Conservation (phyloP, 2,888 invertebrate genomes). For the Pseudoips prasinana region DNA sequence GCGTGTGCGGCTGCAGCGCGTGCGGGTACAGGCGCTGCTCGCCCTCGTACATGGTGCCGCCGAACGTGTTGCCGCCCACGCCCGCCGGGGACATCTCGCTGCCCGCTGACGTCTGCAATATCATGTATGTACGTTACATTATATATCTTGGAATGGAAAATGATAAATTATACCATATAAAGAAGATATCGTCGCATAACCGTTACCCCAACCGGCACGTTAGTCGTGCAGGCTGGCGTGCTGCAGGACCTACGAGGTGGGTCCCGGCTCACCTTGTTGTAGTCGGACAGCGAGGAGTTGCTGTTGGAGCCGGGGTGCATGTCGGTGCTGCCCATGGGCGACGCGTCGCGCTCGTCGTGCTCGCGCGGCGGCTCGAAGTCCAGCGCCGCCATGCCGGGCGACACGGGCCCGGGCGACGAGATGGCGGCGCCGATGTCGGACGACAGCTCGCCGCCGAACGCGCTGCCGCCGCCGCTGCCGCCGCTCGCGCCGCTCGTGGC, state of each 20-base stretch:
- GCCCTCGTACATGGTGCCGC: conserved; percentile 24
- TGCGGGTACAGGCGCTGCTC: conserved; percentile 30
- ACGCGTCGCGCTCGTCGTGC: conserved; percentile 35
- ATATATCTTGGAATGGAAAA: too few relatives aligned
- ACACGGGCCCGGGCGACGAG: conserved; percentile 86
- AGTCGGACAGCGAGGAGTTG: conserved; percentile 58
- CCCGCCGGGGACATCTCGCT: conserved; percentile 50
- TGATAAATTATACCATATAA: too few relatives aligned
- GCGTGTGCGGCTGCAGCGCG: conserved; percentile 28
- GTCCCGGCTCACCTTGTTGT: conserved; percentile 72
- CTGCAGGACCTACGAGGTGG: too few relatives aligned
- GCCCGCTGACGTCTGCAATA: conserved; percentile 39
- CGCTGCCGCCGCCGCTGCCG: conserved; percentile 49
- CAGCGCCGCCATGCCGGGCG: conserved; percentile 86
- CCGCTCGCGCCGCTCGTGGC: conserved; percentile 64
- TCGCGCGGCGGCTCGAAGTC: conserved; percentile 87
- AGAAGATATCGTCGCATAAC: too few relatives aligned
- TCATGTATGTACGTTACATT: too few relatives aligned
- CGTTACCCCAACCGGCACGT: too few relatives aligned
- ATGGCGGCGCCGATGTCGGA: conserved; percentile 91
- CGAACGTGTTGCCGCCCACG: conserved; percentile 48
- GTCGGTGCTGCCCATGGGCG: conserved; percentile 34
- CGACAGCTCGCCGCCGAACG: conserved; percentile 86
- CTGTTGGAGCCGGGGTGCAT: conserved; percentile 36
- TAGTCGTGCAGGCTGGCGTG: too few relatives aligned